Evolutionary conservation across 2,113 vertebrate species (phyloP).

Genomic region (Rousettus leschenaultii): DNA sequence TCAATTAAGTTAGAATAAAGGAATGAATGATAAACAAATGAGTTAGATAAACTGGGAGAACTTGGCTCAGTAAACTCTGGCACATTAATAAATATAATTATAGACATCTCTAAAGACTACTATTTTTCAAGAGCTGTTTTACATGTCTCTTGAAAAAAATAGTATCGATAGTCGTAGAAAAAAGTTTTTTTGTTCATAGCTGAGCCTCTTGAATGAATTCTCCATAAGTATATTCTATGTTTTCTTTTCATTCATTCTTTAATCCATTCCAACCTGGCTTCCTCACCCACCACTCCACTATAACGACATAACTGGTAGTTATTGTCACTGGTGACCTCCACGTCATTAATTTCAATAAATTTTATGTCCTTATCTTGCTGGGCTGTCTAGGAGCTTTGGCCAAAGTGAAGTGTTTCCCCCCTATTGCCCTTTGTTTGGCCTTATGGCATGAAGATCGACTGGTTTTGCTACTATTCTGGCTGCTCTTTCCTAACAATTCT

Average conservation of each 20-base stretch:
- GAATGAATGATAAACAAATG: background rate
- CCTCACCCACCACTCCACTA: background rate
- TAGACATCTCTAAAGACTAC: background rate
- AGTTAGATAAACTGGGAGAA: background rate
- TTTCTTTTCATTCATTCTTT: background rate
- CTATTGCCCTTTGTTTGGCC: background rate
- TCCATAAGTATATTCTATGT: background rate
- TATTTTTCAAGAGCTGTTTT: background rate
- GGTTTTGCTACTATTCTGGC: background rate
- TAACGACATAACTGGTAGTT: background rate
- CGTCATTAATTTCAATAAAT: background rate
- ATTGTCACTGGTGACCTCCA: background rate
- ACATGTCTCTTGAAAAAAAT: constrained; percentile 4
- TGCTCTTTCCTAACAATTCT: background rate
- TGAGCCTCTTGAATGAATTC: background rate
- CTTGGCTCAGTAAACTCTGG: background rate
- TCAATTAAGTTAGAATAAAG: background rate
- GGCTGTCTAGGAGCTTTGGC: background rate
- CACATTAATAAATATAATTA: background rate
- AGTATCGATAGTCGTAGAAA: background rate
- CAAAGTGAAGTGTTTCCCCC: background rate
- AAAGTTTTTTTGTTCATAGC: background rate
- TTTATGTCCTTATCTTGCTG: background rate
- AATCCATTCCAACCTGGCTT: background rate
- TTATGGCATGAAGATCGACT: background rate